Percentiles rank a stretch among this genome's conserved stretches.
These are phyloP conservation scores for Dryobota labecula DNA, from an alignment of 2,888 invertebrate genomes.

Conservation along the genomic window DNA sequence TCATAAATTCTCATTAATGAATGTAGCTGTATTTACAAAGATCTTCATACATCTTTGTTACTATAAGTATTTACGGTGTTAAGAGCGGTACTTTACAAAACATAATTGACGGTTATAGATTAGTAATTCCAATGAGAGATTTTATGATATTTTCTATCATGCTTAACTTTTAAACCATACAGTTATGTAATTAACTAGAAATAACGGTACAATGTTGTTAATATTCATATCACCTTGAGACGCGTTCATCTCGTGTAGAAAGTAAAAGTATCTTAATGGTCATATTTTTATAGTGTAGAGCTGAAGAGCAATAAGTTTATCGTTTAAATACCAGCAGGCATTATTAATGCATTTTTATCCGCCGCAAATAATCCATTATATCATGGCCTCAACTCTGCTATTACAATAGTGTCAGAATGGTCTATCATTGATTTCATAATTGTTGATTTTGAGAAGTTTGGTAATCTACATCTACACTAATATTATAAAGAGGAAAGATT, in stretches of 20 bases:
- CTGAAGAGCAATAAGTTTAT: neutral
- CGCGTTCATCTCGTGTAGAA: slow-evolving; percentile 8
- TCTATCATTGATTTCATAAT: too few relatives aligned
- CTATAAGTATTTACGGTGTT: neutral
- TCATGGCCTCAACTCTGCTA: too few relatives aligned
- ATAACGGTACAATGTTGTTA: slow-evolving; percentile 21
- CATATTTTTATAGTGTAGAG: neutral
- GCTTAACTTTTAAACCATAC: slow-evolving; percentile 41
- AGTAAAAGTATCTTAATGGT: slow-evolving; percentile 16
- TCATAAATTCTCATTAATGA: too few relatives aligned
- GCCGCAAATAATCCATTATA: neutral
- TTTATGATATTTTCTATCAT: slow-evolving; percentile 29
- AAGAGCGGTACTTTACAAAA: slow-evolving; percentile 14
- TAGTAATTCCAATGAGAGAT: slow-evolving; percentile 43
- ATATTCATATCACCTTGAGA: slow-evolving; percentile 38
- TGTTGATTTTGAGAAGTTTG: too few relatives aligned
- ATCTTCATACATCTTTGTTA: neutral
- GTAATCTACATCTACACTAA: too few relatives aligned
- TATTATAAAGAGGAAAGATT: too few relatives aligned
- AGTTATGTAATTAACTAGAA: slow-evolving; percentile 55
- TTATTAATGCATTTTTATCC: neutral
- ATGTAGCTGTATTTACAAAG: too few relatives aligned
- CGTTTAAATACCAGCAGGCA: neutral
- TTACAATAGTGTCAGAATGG: too few relatives aligned
- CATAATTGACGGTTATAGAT: slow-evolving; percentile 11